Percentiles rank a stretch among this genome's conserved stretches.
Conservation (phyloP, 2,888 invertebrate species). For the Invenusta paracnida region DNA sequence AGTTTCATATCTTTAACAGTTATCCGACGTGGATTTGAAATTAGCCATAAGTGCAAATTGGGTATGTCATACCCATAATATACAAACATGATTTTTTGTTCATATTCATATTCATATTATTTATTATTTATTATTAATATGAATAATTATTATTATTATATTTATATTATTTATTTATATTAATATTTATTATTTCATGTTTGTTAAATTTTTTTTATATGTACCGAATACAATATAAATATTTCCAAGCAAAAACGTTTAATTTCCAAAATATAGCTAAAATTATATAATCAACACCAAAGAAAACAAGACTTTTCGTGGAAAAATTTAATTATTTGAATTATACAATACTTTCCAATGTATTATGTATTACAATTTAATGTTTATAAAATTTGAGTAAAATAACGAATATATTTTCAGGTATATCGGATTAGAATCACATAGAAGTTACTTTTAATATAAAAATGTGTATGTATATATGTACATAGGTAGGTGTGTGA, state of each 20-base stretch:
- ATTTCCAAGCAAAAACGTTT: not conserved
- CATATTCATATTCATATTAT: too few relatives aligned
- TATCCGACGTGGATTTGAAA: conserved; percentile 3
- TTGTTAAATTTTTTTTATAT: not conserved
- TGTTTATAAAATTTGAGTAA: too few relatives aligned
- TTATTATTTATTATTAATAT: too few relatives aligned
- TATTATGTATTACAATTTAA: not conserved
- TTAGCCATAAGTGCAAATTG: conserved; percentile 12
- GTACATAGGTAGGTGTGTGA: conserved; percentile 6
- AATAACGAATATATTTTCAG: too few relatives aligned
- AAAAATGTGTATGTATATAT: not conserved
- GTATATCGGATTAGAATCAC: too few relatives aligned
- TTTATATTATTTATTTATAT: too few relatives aligned
- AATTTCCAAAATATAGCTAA: not conserved
- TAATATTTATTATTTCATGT: not conserved
- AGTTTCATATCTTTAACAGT: too few relatives aligned
- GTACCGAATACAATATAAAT: not conserved
- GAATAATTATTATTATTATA: too few relatives aligned
- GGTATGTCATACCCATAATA: conserved; percentile 26
- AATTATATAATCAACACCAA: not conserved
- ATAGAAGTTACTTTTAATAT: not conserved
- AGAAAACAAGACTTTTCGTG: not conserved
- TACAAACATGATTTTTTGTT: not conserved
- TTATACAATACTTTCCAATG: not conserved
- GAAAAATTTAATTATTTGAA: not conserved